Percentiles rank a stretch among this genome's conserved stretches.
phyloP scores from a whole-genome alignment of 2,113 vertebrate species.

The Ceratotherium simum region DNA sequence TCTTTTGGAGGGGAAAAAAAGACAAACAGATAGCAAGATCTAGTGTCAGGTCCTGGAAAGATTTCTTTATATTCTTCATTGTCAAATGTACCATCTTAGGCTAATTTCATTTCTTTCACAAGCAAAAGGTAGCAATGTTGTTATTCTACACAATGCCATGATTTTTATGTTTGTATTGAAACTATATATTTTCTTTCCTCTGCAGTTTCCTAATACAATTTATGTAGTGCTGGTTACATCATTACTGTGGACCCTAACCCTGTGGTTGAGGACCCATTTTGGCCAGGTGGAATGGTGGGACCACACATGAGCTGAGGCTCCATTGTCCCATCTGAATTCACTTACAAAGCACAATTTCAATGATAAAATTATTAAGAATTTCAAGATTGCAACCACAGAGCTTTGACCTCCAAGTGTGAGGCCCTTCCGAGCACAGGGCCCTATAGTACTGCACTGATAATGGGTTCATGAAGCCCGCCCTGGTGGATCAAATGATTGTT shows the following conservation, averaged over 20 bases:
- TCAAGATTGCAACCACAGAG: not conserved
- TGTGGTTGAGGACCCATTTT: not conserved
- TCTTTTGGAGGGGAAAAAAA: not conserved
- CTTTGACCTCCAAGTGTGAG: not conserved
- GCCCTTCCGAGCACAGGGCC: not conserved
- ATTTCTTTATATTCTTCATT: not conserved
- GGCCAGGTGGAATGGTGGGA: not conserved
- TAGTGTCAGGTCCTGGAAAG: not conserved
- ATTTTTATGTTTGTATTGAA: not conserved
- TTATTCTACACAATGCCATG: not conserved
- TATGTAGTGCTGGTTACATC: not conserved
- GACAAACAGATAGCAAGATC: not conserved
- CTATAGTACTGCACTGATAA: not conserved
- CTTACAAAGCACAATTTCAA: not conserved
- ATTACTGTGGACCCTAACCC: not conserved
- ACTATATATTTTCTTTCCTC: not conserved
- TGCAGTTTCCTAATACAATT: not conserved
- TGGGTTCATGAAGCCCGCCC: not conserved
- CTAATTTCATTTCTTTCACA: slow-evolving; percentile 39
- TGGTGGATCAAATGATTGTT: not conserved
- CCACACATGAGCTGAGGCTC: not conserved
- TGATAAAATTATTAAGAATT: slow-evolving; percentile 1
- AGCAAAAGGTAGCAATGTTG: not conserved
- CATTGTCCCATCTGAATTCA: not conserved
- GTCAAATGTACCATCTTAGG: not conserved